These are phyloP conservation scores for Zalophus californianus DNA, from an alignment of 2,797 vertebrate genomes.

Conservation along the genomic window DNA sequence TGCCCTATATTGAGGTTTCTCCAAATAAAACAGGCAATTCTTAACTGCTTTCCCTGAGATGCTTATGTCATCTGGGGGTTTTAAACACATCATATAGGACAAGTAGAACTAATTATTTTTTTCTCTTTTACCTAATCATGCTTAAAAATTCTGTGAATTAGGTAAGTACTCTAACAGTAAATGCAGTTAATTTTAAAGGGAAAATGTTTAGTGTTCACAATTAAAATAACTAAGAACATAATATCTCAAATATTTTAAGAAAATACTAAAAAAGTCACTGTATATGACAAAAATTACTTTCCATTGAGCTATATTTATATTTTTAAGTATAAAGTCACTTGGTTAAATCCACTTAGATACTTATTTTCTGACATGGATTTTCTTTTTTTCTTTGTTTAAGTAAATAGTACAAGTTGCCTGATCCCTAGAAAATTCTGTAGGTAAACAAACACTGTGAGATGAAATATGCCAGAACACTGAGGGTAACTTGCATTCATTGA, in stretches of 20 bases:
- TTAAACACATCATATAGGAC: neutral
- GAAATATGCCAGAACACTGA: slow-evolving; percentile 8
- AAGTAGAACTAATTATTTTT: neutral
- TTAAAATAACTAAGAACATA: slow-evolving; percentile 1
- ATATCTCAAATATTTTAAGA: neutral
- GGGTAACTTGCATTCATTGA: slow-evolving; percentile 78
- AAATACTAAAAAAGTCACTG: neutral
- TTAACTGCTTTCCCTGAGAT: neutral
- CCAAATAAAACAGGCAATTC: neutral
- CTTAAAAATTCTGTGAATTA: neutral
- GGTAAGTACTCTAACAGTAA: neutral
- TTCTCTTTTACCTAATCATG: neutral
- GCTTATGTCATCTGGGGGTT: neutral
- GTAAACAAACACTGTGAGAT: slow-evolving; percentile 52
- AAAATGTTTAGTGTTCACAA: neutral
- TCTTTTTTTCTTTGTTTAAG: slow-evolving; percentile 41
- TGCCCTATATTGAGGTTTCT: neutral
- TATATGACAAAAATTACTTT: neutral
- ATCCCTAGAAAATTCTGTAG: slow-evolving; percentile 20
- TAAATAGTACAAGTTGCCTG: neutral
- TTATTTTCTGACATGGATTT: neutral
- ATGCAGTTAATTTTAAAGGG: neutral
- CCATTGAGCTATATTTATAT: neutral
- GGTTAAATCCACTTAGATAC: neutral
- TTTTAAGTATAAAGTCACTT: neutral